These are phyloP conservation scores for Cantharis nigra DNA, from an alignment of 2,888 invertebrate genomes.

Conservation along the genomic window DNA sequence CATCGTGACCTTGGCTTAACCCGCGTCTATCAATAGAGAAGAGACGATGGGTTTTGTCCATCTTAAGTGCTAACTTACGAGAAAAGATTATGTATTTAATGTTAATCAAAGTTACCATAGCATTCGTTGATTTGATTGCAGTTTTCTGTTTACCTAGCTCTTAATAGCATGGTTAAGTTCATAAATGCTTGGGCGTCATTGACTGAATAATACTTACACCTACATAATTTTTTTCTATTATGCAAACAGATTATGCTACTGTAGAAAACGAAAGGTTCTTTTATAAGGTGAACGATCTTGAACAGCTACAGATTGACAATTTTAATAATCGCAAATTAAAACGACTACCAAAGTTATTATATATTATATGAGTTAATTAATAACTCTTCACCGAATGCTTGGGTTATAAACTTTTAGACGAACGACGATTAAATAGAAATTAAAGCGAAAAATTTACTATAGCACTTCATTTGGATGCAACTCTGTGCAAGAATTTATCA, in stretches of 20 bases:
- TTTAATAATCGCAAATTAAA: not conserved
- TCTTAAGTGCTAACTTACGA: conserved; percentile 35
- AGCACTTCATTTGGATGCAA: no score
- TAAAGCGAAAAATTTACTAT: no score
- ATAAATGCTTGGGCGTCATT: not conserved
- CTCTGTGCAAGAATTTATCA: no score
- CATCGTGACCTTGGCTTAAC: conserved; percentile 46
- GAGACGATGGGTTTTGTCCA: conserved; percentile 32
- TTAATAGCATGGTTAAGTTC: not conserved
- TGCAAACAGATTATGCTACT: not conserved
- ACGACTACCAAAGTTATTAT: not conserved
- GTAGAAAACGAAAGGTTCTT: conserved; percentile 1
- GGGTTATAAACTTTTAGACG: no score
- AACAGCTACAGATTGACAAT: not conserved
- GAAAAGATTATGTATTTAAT: conserved; percentile 32
- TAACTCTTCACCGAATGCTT: no score
- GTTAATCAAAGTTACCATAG: conserved; percentile 27
- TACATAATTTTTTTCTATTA: not conserved
- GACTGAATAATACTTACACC: conserved; percentile 1
- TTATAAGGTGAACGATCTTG: not conserved
- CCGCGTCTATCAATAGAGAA: conserved; percentile 38
- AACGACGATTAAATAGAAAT: no score
- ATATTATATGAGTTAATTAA: no score
- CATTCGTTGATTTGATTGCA: conserved; percentile 9
- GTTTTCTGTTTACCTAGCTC: conserved; percentile 5